phyloP scores from a whole-genome alignment of 2,113 vertebrate species.

The Ammodramus savannarum region DNA sequence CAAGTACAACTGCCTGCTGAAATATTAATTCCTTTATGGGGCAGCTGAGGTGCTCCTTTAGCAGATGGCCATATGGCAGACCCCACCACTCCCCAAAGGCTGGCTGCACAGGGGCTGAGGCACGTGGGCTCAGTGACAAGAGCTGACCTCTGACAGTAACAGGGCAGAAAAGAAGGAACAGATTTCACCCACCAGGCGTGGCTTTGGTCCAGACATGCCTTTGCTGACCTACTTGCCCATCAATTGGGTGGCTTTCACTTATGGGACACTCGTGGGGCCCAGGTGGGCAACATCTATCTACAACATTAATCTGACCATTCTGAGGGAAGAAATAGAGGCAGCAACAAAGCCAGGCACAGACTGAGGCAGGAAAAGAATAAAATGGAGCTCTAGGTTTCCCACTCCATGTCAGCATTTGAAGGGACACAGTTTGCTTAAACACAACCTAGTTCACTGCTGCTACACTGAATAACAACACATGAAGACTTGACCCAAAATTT shows the following conservation, averaged over 20 bases:
- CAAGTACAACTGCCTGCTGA: neutral
- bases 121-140: neutral
- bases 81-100: neutral
- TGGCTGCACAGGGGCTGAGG: neutral
- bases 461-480: neutral
- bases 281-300: neutral
- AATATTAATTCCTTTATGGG: neutral
- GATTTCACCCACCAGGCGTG: neutral
- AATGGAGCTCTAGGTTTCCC: neutral
- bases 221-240: neutral
- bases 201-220: neutral
- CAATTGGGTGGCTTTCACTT: neutral
- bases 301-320: neutral
- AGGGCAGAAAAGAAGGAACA: neutral
- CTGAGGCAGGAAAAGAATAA: neutral
- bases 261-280: rapidly evolving
- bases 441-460: neutral
- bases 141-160: neutral
- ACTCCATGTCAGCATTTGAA: neutral
- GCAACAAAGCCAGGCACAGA: neutral
- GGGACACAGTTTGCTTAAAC: neutral
- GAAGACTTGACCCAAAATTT: neutral
- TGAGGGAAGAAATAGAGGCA: neutral
- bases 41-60: neutral
- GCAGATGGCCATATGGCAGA: neutral